Base-by-base conservation (phyloP, 1,140 invertebrate species). In the Drosophila asahinai region DNA sequence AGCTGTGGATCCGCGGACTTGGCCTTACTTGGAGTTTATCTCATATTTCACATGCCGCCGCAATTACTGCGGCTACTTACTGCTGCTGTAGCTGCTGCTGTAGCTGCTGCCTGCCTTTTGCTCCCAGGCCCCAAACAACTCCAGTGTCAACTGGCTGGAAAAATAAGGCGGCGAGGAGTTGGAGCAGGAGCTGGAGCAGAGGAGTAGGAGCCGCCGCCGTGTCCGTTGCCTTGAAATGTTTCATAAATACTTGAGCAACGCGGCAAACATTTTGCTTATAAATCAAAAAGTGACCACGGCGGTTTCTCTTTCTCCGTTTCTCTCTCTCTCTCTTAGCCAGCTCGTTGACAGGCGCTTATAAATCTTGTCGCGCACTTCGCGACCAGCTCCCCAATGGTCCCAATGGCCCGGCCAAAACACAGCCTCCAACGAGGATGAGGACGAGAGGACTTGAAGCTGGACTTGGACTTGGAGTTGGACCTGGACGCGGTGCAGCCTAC, bases 41-140 rank as follows among this genome's bases (percentile, higher is more conserved):
- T 89, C 86, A 90, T 90, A 90, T 90, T 90, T 90, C 86, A 89
- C 86, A 89, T 89, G 86, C 86, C 86, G 86, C 81, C 78, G 86
- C 86, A 89, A 89, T 89, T 89, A 89, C 86, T 89, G 81, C 78
- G 63, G 84, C 77, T 87, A 87, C 83, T 86, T 86, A 79, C 83
- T 79, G 63, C 63, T 63, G 58, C 63, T 43, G 49, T 12, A 55
- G 48, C 8, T 30, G 36, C 25, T 14, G 55, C 38, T n/a, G n/a
- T n/a, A n/a, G n/a, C n/a, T 12, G 43, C 27, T 60, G 54, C 54
- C 52, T 40, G 63, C 58, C 58, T 36, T 66, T 75, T 63, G 77
- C 67, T 79, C 67, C 61, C 63, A 64, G 42, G 52, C 48, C 76
- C 68, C 45, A 52, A 75, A 65, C 58, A 70, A 74, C 52, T 72